These are phyloP conservation scores for Lichenostomus cassidix DNA, from an alignment of 2,113 vertebrate genomes.

Conservation along the genomic window DNA sequence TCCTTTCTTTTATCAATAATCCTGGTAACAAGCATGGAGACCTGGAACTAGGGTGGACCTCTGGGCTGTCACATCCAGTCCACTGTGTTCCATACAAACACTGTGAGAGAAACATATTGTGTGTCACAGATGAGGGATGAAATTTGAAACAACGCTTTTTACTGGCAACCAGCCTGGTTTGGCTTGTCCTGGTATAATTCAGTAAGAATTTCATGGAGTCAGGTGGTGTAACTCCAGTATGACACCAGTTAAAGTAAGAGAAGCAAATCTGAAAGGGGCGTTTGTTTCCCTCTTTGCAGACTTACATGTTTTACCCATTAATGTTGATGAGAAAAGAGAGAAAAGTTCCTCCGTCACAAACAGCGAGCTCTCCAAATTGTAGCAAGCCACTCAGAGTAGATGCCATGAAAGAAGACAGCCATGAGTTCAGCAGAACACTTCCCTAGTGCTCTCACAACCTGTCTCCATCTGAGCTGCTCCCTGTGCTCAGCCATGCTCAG, in stretches of 20 bases:
- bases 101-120: not conserved
- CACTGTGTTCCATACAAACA: not conserved
- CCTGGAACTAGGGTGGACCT: not conserved
- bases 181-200: not conserved
- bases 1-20: not conserved
- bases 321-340: not conserved
- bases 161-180: not conserved
- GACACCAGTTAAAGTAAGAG: not conserved
- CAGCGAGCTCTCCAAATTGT: not conserved
- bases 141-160: not conserved
- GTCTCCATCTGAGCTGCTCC: not conserved
- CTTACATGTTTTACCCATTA: not conserved
- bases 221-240: not conserved
- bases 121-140: not conserved
- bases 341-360: not conserved
- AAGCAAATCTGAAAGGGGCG: not conserved
- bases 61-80: not conserved
- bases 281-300: not conserved
- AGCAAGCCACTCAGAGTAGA: not conserved
- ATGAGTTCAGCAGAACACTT: not conserved
- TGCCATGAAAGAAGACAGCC: not conserved
- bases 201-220: not conserved
- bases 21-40: not conserved
- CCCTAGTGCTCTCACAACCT: not conserved
- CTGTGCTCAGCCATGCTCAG: accelerated